Conservation (phyloP, 2,113 vertebrate genomes). For the Chaetops frenatus region DNA sequence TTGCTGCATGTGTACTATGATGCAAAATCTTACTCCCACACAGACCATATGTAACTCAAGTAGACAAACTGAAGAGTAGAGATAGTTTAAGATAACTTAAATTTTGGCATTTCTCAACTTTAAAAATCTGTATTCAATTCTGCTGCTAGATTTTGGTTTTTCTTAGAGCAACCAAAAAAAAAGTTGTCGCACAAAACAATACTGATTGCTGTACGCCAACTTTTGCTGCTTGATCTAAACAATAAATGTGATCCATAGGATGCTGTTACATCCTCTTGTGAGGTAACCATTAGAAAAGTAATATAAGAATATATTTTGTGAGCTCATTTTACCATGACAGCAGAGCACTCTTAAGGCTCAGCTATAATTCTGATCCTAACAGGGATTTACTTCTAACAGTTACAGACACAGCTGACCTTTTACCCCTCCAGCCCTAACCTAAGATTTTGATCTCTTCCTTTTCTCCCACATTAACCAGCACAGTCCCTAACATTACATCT, state of each 20-base stretch:
- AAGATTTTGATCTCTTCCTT: not conserved
- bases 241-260: not conserved
- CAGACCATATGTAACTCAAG: not conserved
- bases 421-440: not conserved
- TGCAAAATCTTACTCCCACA: not conserved
- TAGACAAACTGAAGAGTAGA: not conserved
- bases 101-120: not conserved
- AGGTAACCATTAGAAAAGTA: not conserved
- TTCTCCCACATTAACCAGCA: not conserved
- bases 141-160: not conserved
- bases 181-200: not conserved
- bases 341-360: not conserved
- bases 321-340: not conserved
- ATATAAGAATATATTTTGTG: not conserved
- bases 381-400: not conserved
- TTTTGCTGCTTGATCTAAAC: not conserved
- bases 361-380: not conserved
- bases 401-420: not conserved
- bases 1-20: not conserved
- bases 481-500: not conserved
- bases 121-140: not conserved
- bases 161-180: not conserved
- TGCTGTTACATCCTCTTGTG: not conserved
- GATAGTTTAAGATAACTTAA: not conserved
- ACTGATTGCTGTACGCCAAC: not conserved